These are phyloP conservation scores for Scrobipalpa costella DNA, from an alignment of 2,888 invertebrate species.

Conservation along the genomic window DNA sequence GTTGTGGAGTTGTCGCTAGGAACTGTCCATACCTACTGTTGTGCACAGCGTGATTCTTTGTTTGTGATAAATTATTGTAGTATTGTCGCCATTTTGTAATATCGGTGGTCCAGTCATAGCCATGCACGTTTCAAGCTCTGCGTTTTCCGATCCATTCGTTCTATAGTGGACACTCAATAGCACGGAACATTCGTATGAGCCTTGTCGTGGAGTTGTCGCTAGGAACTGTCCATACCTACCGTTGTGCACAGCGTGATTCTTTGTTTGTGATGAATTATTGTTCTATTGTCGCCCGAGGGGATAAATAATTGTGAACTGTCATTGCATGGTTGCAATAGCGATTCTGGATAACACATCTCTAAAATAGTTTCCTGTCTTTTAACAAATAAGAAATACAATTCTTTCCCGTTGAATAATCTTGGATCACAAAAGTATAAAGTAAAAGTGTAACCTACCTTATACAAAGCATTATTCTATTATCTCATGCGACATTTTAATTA, in stretches of 20 bases:
- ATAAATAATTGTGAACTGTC: too few species aligned
- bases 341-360: too few species aligned
- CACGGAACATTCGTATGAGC: slow-evolving; percentile 20
- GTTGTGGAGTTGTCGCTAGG: too few species aligned
- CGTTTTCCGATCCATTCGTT: slow-evolving; percentile 24
- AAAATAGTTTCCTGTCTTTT: too few species aligned
- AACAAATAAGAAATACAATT: too few species aligned
- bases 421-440: too few species aligned
- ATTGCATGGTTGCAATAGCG: too few species aligned
- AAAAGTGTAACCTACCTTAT: too few species aligned
- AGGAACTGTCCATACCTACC: background rate
- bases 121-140: slow-evolving; percentile 12
- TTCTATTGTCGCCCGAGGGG: background rate
- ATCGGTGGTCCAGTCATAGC: background rate
- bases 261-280: background rate
- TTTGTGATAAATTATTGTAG: background rate
- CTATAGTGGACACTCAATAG: slow-evolving; percentile 20
- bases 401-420: too few species aligned
- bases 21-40: too few species aligned
- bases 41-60: too few species aligned
- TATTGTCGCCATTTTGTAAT: background rate
- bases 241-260: background rate
- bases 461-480: background rate
- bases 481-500: background rate
- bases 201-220: background rate